Base-by-base conservation (phyloP, 2,113 vertebrate species). In the Solenodon paradoxus region DNA sequence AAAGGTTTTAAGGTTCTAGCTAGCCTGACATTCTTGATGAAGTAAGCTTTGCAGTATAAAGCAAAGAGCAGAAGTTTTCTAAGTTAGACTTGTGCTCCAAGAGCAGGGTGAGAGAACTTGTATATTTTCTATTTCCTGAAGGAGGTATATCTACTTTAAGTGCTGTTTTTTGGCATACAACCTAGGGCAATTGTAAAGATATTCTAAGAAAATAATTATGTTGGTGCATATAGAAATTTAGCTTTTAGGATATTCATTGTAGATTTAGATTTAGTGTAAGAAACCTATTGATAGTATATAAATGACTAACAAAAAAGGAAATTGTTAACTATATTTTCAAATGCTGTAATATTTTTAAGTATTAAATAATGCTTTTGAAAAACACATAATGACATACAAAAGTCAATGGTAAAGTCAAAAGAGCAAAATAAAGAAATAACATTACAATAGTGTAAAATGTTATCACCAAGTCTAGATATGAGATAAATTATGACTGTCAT, bases 201-300 rank as follows among this genome's bases (percentile, higher is more conserved):
- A 59, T 72, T 19, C 66, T 77, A 95, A 85, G 53, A 89, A 95
- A 92, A 82, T 66, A 97, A 74, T 9, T 53, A 51, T 88, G 71
- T n/a, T n/a, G 42, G 69, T 69, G 3, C 45, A 88, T 83, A 15
- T 77, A 87, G 28, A 84, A 94, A 59, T 90, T 90, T 71, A 61
- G 12, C n/a, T 71, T 89, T 57, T 89, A 47, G 26, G 40, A 40
- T 94, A 32, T 72, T 94, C 69, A 61, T 47, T 92, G 10, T 77
- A 90, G 17, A 90, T 28, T 85, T 89, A 59, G 45, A 49, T 63
- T 83, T 88, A 61, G 7, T 80, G 19, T 83, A 72, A 89, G 17
- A 84, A 82, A 69, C 72, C 86, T 53, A 38, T 55, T 53, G 42
- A 53, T 94, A 47, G 2, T 59, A 88, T 69, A 40, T 87, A 94